Base-by-base conservation (phyloP, 2,113 vertebrate species). In the Pimephales promelas region DNA sequence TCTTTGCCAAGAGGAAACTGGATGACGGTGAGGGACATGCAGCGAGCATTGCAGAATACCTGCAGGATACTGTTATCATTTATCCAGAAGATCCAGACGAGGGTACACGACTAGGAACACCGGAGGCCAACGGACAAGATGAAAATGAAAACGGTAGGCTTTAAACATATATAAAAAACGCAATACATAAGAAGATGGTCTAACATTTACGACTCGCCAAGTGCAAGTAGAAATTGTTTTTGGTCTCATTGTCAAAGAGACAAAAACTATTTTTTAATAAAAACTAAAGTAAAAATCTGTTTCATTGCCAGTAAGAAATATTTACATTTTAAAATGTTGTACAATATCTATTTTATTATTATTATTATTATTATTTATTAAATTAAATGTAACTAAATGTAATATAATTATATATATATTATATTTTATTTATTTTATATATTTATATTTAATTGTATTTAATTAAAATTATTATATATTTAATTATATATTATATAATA, bases 1-100 rank as follows among this genome's bases (percentile, higher is more conserved):
- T 94, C 89, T 97, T 98, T 87, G 90, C 94, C 92, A 97, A 97
- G 90, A 95, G 94, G 87, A 97, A 97, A 91, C 93, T 96, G 90
- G 96, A 97, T 79, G 96, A 96, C 66, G 91, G 92, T 47, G 96
- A 96, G 8, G 93, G 95, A 89, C 96, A 97, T 6, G 92, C 94
- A 20, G 96, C 95, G 82, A 97, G 95, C 92, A 97, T 99, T 54
- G 96, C 96, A 0, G 97, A 98, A 90, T 99, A 97, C 93, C 95
- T 98, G 90, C 96, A 96, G 7, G 95, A 98, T 94, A 98, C 97
- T 0, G 96, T 97, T 91, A 95, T 98, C 85, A 98, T 99, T 92
- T 99, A 99, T 95, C 97, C 97, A 84, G 97, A 99, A 95, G 97
- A 97, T 91, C 97, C 97, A 0, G 97, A 99, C 91, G 97, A 98